Conservation (phyloP, 2,888 invertebrate species). For the Ferdinandea cuprea region DNA sequence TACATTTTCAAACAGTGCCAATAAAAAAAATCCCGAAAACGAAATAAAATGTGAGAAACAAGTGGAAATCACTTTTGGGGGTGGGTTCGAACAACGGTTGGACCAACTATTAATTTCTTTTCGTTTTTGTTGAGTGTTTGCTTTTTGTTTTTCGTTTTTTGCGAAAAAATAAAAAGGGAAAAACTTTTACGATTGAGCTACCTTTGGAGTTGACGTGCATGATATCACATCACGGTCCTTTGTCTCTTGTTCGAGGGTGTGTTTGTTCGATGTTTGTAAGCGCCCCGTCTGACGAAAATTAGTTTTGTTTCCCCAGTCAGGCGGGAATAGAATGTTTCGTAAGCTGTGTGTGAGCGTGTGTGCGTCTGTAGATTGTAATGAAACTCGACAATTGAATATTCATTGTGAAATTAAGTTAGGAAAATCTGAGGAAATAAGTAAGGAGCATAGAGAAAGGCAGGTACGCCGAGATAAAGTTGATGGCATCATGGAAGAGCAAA, state of each 20-base stretch:
- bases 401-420: conserved; percentile 58
- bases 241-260: conserved; percentile 12
- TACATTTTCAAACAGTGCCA: conserved; percentile 39
- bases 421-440: background rate
- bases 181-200: conserved; percentile 29
- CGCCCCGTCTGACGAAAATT: conserved; percentile 60
- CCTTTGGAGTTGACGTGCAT: background rate
- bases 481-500: background rate
- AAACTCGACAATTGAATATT: conserved; percentile 68
- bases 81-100: conserved; percentile 15
- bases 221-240: background rate
- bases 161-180: conserved; percentile 4
- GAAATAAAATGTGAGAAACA: conserved; percentile 31
- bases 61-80: conserved; percentile 2
- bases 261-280: conserved; percentile 21
- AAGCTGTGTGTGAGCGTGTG: background rate
- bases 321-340: background rate
- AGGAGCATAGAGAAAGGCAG: background rate
- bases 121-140: conserved; percentile 16
- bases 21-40: conserved; percentile 11
- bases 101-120: conserved; percentile 45
- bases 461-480: conserved; percentile 1
- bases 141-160: conserved; percentile 12
- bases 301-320: conserved; percentile 56
- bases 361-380: conserved; percentile 19